Conservation (phyloP, 1,140 invertebrate species). For the Aplysia californica region DNA sequence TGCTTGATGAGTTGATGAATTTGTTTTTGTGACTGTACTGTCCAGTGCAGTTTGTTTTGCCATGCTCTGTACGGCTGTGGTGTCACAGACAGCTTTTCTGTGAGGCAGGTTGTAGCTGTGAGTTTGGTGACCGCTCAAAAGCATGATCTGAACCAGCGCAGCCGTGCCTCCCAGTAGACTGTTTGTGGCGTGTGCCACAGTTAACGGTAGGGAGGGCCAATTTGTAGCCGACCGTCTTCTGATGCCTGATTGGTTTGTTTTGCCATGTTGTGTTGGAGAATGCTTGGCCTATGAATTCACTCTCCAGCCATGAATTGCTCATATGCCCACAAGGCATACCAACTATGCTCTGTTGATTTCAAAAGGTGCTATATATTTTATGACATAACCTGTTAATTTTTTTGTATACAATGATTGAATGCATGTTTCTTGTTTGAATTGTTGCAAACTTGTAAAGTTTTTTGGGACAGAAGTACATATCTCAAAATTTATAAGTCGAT, state of each 20-base stretch:
- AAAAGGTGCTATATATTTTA: neutral
- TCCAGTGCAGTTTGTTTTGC: too few species aligned
- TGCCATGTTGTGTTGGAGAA: neutral
- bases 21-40: too few species aligned
- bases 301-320: conserved; percentile 3
- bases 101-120: too few species aligned
- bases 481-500: too few species aligned
- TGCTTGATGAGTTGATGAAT: too few species aligned
- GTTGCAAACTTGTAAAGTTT: too few species aligned
- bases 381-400: neutral
- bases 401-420: conserved; percentile 5
- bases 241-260: neutral
- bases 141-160: too few species aligned
- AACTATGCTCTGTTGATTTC: neutral
- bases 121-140: too few species aligned
- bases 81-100: too few species aligned
- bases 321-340: conserved; percentile 2
- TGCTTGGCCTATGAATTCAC: neutral
- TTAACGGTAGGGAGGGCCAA: conserved; percentile 1
- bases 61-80: neutral
- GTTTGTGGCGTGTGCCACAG: neutral
- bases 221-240: neutral
- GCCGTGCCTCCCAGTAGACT: too few species aligned
- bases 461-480: too few species aligned
- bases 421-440: too few species aligned